Evolutionary conservation across 1,140 invertebrate genomes (phyloP), one percentile per base, ranked within the genome.

Genomic region (Sesamia nonagrioides): DNA sequence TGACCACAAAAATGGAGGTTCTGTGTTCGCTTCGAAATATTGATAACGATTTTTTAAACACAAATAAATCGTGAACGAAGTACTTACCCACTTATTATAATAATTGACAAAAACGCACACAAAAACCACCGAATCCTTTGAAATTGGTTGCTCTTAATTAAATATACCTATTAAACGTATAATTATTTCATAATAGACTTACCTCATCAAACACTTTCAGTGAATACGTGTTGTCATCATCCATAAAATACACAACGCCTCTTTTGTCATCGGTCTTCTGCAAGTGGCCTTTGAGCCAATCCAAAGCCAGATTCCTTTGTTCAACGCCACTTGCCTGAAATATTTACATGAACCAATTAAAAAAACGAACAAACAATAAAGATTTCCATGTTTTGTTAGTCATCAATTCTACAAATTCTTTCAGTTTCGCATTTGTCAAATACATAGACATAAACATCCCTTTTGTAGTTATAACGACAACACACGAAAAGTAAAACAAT

Each of bases 171-270:
- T 27, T 27, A 3, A 27, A 27, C 27, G 27, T 1, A 1, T 1
- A 27, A 27, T 27, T 27, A 27, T 27, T 21, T n/a, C 2, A 3
- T 73, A 56, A 27, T 27, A 18, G 56, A 80, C 79, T 86, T 86
- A 98, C 98, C 96, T 99, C 98, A 82, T 98, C 96, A 95, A 99
- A 99, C 50, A 99, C 92, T 91, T 98, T 97, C 18, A 99, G 89
- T 81, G 97, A 97, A 90, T 99, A 99, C 1, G 98, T 98, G 91
- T 99, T 99, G 91, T 99, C 99, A 94, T 99, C 99, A 93, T 99
- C 99, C 93, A 99, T 99, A 95, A 99, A 99, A 95, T 98, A 99
- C 0, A 99, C 97, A 54, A 99, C 97, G 2, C 98, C 98, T 88
- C 96, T 95, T 68, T 89, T 89, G 84, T 96, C 96, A 72, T 95